phyloP scores from a whole-genome alignment of 2,888 invertebrate genomes.

The Drosophila seclusa region DNA sequence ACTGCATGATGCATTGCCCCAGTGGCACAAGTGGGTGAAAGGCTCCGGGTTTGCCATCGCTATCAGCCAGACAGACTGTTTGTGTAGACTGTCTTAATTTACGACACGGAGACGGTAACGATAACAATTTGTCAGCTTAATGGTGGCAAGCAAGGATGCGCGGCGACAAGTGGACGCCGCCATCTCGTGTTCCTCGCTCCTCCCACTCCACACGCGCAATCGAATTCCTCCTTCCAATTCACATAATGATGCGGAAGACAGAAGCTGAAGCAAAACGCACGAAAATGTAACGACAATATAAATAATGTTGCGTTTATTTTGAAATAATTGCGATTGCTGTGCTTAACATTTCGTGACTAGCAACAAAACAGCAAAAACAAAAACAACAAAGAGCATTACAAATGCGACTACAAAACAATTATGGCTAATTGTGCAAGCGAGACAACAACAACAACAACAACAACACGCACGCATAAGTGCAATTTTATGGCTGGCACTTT shows the following conservation, averaged over 20 bases:
- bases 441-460: constrained; percentile 32
- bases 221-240: constrained; percentile 6
- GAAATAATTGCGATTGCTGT: constrained; percentile 55
- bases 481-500: constrained; percentile 50
- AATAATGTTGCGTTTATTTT: constrained; percentile 62
- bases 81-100: constrained; percentile 63
- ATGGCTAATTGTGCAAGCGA: constrained; percentile 59
- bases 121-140: constrained; percentile 81
- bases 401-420: constrained; percentile 72
- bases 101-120: constrained; percentile 65
- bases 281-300: constrained; percentile 36
- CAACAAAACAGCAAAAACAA: constrained; percentile 14
- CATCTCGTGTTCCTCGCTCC: constrained; percentile 3
- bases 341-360: constrained; percentile 50
- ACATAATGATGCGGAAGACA: constrained; percentile 53
- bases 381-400: constrained; percentile 43
- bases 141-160: constrained; percentile 75
- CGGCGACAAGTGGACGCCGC: constrained; percentile 47
- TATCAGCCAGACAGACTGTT: constrained; percentile 14
- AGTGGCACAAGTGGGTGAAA: constrained; percentile 75
- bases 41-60: constrained; percentile 47
- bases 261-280: constrained; percentile 16
- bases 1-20: constrained; percentile 77
- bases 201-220: neutral
- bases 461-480: constrained; percentile 43